Conservation (phyloP, 2,797 vertebrate genomes). For the Amazona ochrocephala region DNA sequence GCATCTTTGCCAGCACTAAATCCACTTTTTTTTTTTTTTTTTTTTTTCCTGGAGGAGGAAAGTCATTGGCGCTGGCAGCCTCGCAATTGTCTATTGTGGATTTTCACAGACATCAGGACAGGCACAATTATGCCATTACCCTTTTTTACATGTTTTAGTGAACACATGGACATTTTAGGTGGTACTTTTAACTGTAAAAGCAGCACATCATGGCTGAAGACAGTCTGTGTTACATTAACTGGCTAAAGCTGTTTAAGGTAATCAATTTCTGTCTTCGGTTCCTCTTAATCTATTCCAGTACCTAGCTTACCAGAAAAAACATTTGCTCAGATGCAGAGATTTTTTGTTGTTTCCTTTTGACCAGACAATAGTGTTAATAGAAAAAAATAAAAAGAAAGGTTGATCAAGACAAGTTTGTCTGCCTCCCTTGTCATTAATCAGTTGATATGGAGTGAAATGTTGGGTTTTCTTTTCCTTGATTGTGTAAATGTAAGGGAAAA, state of each 20-base stretch:
- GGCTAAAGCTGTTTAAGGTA: slow-evolving; percentile 56
- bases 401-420: slow-evolving; percentile 62
- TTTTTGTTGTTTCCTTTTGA: slow-evolving; percentile 46
- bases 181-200: not conserved
- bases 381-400: slow-evolving; percentile 69
- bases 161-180: not conserved
- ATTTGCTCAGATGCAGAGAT: slow-evolving; percentile 21
- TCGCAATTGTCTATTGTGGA: not conserved
- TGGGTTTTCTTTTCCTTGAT: slow-evolving; percentile 25
- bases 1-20: slow-evolving; percentile 11
- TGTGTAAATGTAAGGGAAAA: slow-evolving; percentile 55
- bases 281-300: slow-evolving; percentile 60
- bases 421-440: slow-evolving; percentile 60
- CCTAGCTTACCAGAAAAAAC: slow-evolving; percentile 49
- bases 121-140: not conserved
- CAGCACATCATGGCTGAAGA: not conserved
- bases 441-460: slow-evolving; percentile 43
- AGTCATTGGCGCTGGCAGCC: not conserved
- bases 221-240: slow-evolving; percentile 35
- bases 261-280: slow-evolving; percentile 61
- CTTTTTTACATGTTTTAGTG: not conserved
- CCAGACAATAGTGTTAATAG: slow-evolving; percentile 35
- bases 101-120: not conserved
- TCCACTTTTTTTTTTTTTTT: not conserved
- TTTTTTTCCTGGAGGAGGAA: not conserved